phyloP scores from a whole-genome alignment of 2,113 vertebrate species.

The Nibea coibor region DNA sequence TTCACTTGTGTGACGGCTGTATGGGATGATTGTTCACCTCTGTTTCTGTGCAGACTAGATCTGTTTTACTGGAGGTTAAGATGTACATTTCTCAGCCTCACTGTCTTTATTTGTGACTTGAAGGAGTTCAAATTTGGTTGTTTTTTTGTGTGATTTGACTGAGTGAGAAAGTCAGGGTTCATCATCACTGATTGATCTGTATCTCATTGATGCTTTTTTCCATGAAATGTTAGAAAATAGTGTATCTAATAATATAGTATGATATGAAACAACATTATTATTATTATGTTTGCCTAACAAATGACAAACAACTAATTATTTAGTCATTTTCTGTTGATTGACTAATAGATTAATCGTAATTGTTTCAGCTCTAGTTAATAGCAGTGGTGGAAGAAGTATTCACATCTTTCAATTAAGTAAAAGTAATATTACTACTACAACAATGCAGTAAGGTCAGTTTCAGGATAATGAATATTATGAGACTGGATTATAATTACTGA shows the following conservation, averaged over 20 bases:
- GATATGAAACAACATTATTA: background rate
- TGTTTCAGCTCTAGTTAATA: background rate
- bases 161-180: background rate
- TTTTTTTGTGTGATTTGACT: background rate
- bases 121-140: background rate
- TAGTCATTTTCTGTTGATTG: background rate
- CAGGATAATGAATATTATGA: background rate
- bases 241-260: background rate
- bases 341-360: background rate
- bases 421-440: background rate
- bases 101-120: background rate
- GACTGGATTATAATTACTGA: background rate
- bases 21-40: background rate
- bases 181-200: background rate
- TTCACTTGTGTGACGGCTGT: background rate
- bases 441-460: background rate
- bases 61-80: background rate
- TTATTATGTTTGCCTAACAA: background rate
- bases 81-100: background rate
- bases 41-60: background rate
- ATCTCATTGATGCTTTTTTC: background rate
- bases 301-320: background rate
- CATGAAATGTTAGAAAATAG: background rate
- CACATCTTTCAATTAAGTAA: background rate
- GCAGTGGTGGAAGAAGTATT: background rate